Conservation (phyloP, 2,113 vertebrate species). For the Mustela lutreola region DNA sequence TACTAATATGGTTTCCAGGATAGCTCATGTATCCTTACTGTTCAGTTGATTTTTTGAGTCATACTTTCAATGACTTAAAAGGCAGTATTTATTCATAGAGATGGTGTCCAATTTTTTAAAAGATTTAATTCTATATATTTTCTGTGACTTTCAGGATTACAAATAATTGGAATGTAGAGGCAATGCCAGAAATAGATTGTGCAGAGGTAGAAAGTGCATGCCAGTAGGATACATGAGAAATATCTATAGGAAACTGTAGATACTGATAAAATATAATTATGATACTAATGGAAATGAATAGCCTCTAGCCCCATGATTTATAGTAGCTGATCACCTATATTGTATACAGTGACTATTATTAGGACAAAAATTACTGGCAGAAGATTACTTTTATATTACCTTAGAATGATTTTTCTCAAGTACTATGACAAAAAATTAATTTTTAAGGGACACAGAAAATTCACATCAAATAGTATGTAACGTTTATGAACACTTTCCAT, state of each 20-base stretch:
- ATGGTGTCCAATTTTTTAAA: neutral
- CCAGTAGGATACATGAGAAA: neutral
- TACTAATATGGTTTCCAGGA: neutral
- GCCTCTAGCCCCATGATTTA: neutral
- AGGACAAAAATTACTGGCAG: neutral
- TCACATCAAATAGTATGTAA: neutral
- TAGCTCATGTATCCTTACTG: neutral
- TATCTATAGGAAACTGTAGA: neutral
- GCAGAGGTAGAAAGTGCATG: neutral
- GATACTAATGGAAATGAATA: neutral
- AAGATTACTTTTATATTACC: neutral
- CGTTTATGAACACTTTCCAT: neutral
- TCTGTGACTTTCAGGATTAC: conserved; percentile 33
- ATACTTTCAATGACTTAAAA: conserved; percentile 9
- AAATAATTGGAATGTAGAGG: neutral
- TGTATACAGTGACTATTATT: conserved; percentile 17
- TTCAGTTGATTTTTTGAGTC: conserved; percentile 12
- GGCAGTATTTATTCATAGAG: neutral
- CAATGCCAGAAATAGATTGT: neutral
- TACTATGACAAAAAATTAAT: neutral
- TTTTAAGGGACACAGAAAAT: neutral
- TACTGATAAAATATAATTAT: neutral
- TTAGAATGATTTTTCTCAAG: conserved; percentile 23
- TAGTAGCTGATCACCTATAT: neutral
- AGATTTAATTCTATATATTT: neutral